Evolutionary conservation across 2,888 invertebrate species (phyloP).

Genomic region (Ornithoptera alexandrae): DNA sequence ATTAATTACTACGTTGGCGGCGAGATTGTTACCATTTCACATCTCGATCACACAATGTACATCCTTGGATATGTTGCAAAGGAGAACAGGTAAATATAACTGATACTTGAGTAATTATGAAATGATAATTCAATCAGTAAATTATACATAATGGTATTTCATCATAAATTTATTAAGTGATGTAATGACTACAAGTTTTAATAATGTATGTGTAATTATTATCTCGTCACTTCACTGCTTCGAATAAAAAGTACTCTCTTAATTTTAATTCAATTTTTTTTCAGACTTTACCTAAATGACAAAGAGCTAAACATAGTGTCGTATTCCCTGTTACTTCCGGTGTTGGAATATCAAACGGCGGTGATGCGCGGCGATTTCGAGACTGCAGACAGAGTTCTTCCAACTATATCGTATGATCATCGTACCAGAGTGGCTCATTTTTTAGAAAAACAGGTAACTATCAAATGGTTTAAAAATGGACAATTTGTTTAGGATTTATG

Average conservation of each 20-base stretch:
- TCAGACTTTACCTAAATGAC: constrained; percentile 95
- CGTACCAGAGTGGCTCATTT: constrained; percentile 99
- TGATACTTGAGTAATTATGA: too few species aligned
- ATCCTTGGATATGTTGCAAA: constrained; percentile 97
- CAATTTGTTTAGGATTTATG: too few species aligned
- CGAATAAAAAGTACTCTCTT: too few species aligned
- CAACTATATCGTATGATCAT: constrained; percentile 97
- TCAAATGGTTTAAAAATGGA: background rate
- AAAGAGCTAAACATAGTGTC: constrained; percentile 98
- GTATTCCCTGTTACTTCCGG: constrained; percentile 95
- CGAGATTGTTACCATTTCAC: constrained; percentile 98
- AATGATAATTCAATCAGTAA: too few species aligned
- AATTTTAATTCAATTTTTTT: constrained; percentile 16
- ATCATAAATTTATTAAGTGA: too few species aligned
- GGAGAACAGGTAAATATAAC: constrained; percentile 84
- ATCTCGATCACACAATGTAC: constrained; percentile 98
- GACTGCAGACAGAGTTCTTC: constrained; percentile 95
- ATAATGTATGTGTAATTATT: too few species aligned
- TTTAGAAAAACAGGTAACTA: constrained; percentile 93
- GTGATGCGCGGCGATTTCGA: constrained; percentile 99
- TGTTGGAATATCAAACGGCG: constrained; percentile 99
- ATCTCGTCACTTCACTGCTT: too few species aligned
- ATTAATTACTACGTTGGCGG: constrained; percentile 99
- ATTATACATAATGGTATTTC: too few species aligned
- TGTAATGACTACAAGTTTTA: too few species aligned